A percentile compares a stretch with the other conserved stretches of the same genome.
Conservation (phyloP, 2,113 vertebrate genomes). For the Alexandromys fortis region DNA sequence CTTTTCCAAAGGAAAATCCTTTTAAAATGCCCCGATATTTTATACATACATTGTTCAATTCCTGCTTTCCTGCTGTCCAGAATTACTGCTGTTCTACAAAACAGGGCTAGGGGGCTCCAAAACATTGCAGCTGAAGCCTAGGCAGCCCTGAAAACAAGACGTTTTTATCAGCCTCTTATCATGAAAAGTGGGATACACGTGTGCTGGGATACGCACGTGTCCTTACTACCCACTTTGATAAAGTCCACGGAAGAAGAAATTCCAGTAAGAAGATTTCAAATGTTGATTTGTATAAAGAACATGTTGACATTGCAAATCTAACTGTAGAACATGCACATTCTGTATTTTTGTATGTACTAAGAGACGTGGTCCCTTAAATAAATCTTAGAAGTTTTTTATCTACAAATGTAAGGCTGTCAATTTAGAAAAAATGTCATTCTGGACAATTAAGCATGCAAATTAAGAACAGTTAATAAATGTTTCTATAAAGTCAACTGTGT, state of each 20-base stretch:
- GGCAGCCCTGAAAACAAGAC: neutral
- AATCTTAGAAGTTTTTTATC: neutral
- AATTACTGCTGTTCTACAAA: conserved; percentile 50
- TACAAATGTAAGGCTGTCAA: neutral
- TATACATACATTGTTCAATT: neutral
- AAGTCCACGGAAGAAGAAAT: neutral
- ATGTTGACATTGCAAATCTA: conserved; percentile 6
- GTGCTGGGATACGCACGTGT: neutral
- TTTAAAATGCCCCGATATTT: neutral
- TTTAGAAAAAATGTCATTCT: neutral
- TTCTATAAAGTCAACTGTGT: neutral
- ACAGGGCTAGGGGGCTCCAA: conserved; percentile 49
- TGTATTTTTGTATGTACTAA: neutral
- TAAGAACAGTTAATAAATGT: neutral
- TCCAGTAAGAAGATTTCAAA: neutral
- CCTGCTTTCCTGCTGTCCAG: conserved; percentile 12
- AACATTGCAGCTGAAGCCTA: conserved; percentile 59
- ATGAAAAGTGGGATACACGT: neutral
- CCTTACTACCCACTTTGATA: neutral
- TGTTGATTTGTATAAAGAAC: conserved; percentile 35
- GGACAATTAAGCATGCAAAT: neutral
- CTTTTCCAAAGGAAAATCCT: conserved; percentile 3
- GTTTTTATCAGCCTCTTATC: neutral
- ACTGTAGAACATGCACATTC: neutral
- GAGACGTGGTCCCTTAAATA: neutral